phyloP scores from a whole-genome alignment of 2,797 vertebrate species.

The Melanotaenia nigrans region DNA sequence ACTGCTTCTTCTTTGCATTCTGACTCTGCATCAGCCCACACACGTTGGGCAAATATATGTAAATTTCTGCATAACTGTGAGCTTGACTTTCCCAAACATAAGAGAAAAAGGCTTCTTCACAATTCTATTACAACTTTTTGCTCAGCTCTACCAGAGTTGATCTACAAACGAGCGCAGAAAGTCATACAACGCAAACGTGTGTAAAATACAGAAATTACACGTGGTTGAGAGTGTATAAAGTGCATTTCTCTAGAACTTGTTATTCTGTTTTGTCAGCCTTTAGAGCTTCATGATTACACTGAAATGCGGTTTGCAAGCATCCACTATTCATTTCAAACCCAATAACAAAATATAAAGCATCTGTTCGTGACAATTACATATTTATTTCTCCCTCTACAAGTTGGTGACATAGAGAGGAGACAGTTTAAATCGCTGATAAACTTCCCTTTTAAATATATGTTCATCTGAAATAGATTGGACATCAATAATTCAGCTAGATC shows the following conservation, averaged over 20 bases:
- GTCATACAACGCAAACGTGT: conserved; percentile 3
- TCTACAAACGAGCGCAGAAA: conserved; percentile 14
- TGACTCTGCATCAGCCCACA: conserved; percentile 79
- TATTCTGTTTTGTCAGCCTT: neutral
- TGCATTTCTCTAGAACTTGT: conserved; percentile 3
- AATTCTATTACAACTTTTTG: neutral
- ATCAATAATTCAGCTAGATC: too few species aligned
- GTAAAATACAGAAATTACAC: conserved; percentile 6
- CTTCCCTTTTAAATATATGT: neutral
- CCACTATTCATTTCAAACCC: neutral
- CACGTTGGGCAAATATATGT: conserved; percentile 74
- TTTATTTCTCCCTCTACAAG: neutral
- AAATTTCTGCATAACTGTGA: conserved; percentile 70
- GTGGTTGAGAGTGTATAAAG: neutral
- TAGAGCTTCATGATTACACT: conserved; percentile 4
- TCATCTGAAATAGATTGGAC: neutral
- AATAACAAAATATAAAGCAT: neutral
- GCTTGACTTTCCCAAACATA: conserved; percentile 54
- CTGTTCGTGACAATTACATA: neutral
- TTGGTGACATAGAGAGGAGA: neutral
- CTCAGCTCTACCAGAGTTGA: conserved; percentile 1
- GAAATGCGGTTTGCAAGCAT: neutral
- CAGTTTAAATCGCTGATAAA: neutral
- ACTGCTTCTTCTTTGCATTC: conserved; percentile 74
- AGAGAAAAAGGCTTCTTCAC: neutral